A percentile compares a stretch with the other conserved stretches of the same genome.
These are phyloP conservation scores for Centropyge bicolor DNA, from an alignment of 2,797 vertebrate species.

Conservation along the genomic window DNA sequence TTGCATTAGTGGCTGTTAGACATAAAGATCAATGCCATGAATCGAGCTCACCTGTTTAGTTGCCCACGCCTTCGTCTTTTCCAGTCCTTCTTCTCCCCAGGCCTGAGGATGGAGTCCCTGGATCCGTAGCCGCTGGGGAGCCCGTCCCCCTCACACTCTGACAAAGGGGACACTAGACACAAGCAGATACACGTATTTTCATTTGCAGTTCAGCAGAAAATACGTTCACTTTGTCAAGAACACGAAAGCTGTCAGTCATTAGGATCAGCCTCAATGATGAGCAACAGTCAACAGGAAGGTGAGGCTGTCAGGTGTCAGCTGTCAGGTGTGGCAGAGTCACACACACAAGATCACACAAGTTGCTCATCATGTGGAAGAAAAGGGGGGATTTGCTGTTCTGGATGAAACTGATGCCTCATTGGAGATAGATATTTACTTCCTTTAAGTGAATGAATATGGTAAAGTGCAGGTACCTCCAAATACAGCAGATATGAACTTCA, in stretches of 20 bases:
- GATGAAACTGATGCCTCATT: not conserved
- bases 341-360: not conserved
- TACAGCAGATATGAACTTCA: not conserved
- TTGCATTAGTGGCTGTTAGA: not conserved
- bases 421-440: not conserved
- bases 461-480: not conserved
- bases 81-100: conserved; percentile 69
- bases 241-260: not conserved
- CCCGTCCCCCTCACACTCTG: conserved; percentile 79
- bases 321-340: not conserved
- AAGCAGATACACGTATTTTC: conserved; percentile 9
- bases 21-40: not conserved
- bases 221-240: not conserved
- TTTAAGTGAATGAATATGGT: not conserved
- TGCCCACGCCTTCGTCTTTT: conserved; percentile 66
- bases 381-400: fast-evolving
- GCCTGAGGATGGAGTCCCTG: conserved; percentile 81
- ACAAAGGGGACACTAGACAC: conserved; percentile 76
- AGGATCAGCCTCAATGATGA: not conserved
- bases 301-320: not conserved
- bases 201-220: conserved; percentile 2
- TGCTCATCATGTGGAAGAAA: not conserved
- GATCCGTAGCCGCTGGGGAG: conserved; percentile 79
- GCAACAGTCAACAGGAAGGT: not conserved
- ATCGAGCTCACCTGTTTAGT: conserved; percentile 59